A percentile compares a stretch with the other conserved stretches of the same genome.
Evolutionary conservation across 2,113 vertebrate genomes (phyloP).

Genomic region (Clarias batrachus): DNA sequence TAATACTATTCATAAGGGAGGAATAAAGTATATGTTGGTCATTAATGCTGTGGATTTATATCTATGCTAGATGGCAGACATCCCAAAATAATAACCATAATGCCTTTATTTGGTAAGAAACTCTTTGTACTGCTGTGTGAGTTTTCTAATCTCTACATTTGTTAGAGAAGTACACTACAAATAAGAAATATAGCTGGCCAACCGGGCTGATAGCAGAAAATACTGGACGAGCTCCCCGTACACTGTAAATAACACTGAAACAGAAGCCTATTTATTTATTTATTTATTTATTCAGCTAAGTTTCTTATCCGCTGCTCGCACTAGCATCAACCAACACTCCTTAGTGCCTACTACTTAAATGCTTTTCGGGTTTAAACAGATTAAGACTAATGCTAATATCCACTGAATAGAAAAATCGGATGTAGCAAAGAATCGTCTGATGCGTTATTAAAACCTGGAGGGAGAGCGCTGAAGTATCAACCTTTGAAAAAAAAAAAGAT

Average conservation of each 20-base stretch:
- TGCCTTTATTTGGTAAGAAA: not conserved
- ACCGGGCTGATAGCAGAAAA: not conserved
- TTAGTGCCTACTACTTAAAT: not conserved
- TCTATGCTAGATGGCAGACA: not conserved
- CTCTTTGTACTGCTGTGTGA: not conserved
- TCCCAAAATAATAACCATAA: not conserved
- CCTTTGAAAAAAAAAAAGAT: no score
- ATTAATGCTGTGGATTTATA: not conserved
- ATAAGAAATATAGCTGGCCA: not conserved
- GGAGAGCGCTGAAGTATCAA: no score
- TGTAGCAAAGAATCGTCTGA: no score
- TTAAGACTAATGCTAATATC: not conserved
- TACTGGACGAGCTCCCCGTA: not conserved
- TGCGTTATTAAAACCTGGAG: no score
- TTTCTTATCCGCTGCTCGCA: not conserved
- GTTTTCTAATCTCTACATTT: not conserved
- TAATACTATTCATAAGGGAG: not conserved
- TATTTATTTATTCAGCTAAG: not conserved
- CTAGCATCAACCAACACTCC: not conserved
- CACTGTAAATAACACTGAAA: not conserved
- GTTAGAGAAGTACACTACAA: not conserved
- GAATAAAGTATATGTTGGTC: not conserved
- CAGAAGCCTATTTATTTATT: not conserved
- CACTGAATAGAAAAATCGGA: not conserved
- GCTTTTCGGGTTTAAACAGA: not conserved